A percentile compares a stretch with the other conserved stretches of the same genome.
Evolutionary conservation across 2,113 vertebrate species (phyloP).

Genomic region (Lepus europaeus): DNA sequence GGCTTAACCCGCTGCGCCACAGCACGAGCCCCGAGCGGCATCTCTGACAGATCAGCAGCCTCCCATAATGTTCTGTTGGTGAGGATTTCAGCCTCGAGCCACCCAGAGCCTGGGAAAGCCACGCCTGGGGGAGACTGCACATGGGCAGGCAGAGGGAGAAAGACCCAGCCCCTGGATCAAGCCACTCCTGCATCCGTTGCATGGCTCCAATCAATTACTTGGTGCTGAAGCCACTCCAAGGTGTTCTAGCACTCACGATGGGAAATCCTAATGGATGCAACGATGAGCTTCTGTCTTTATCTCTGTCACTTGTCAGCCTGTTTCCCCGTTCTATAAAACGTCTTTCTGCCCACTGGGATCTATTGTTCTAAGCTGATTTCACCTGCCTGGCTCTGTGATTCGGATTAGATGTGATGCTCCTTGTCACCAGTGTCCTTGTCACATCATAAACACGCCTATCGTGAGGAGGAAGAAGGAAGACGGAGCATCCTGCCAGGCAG

Average conservation of each 20-base stretch:
- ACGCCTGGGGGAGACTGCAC: background rate
- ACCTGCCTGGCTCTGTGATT: background rate
- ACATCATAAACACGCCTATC: background rate
- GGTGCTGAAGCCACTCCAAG: too few relatives aligned
- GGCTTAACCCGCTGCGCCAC: too few relatives aligned
- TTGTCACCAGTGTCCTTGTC: background rate
- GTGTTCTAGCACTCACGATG: background rate
- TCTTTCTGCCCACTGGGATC: background rate
- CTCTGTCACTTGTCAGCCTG: background rate
- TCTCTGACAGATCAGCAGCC: background rate
- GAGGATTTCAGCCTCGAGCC: rapidly evolving
- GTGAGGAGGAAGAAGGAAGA: background rate
- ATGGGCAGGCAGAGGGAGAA: background rate
- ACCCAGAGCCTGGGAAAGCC: background rate
- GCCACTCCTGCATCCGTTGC: background rate
- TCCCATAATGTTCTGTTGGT: rapidly evolving
- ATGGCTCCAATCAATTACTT: background rate
- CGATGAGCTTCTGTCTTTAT: background rate
- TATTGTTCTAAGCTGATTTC: background rate
- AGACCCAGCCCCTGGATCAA: background rate
- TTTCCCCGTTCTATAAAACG: background rate
- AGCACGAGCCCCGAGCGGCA: too few relatives aligned
- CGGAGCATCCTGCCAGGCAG: background rate
- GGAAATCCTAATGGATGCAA: background rate
- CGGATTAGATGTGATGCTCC: background rate